Base-by-base conservation (phyloP, 2,888 invertebrate genomes). In the Drosophila phalerata region DNA sequence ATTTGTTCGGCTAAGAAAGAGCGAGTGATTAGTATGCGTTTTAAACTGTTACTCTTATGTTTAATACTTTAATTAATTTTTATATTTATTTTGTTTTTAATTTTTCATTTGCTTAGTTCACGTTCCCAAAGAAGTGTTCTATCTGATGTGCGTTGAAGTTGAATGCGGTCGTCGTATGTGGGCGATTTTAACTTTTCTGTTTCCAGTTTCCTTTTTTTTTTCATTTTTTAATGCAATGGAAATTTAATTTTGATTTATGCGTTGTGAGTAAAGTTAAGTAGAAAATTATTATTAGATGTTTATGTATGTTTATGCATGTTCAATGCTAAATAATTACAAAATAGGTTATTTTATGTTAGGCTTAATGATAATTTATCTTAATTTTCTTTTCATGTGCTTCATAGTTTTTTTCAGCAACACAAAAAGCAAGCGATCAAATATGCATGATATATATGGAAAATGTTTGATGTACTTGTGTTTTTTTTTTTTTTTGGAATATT, bases 11-110 rank as follows among this genome's bases (percentile, higher is more conserved):
- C 84, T 88, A 83, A 83, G 84, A 86, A 81, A 78, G 84, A 88
- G 88, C 86, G 89, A 88, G 84, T 88, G 89, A 75, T 88, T 84
- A 84, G 83, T 86, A 86, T 84, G 83, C 83, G 79, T 79, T 86
- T 84, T 71, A 87, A 88, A 88, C 89, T 88, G 85, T 81, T 64
- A 58, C 34, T 69, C 79, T 63, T 81, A 70, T 13, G 22, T 57
- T 43, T 67, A 62, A 70, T 56, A 51, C 34, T 42, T 56, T 56
- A 32, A 43, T 55, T 55, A 10, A 30, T 9, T 42, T 30, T 42
- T 32, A 5, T 19, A 15, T 28, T 25, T 19, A 15, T 28, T 11
- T 25, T 47, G 40, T 5, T 56, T 51, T 48, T 57, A 19, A 28
- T 17, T 25, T 42, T 51, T 42, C 19, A 25, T 52, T 15, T 58